Evolutionary conservation across 1,140 invertebrate species (phyloP).

Genomic region (Epicauta chinensis): DNA sequence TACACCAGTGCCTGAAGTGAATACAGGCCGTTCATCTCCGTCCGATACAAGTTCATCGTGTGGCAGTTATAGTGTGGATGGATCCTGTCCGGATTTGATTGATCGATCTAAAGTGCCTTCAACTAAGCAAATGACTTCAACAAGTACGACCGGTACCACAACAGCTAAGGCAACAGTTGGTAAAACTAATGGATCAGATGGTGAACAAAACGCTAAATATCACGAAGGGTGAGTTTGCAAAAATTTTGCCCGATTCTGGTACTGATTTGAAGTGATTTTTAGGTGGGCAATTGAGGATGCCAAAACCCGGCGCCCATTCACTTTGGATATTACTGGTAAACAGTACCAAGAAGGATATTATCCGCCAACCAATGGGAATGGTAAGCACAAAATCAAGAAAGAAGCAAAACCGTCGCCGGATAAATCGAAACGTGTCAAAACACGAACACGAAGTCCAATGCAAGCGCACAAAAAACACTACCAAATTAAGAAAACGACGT

Average conservation of each 20-base stretch:
- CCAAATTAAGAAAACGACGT: conserved; percentile 27
- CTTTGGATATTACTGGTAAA: conserved; percentile 57
- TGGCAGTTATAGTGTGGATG: conserved; percentile 57
- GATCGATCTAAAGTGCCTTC: conserved; percentile 41
- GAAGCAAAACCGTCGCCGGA: conserved; percentile 42
- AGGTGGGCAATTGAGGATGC: too few species aligned
- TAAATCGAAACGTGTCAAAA: conserved; percentile 45
- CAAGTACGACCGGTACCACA: conserved; percentile 31
- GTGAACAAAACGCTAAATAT: too few species aligned
- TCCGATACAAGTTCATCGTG: conserved; percentile 60
- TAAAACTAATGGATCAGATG: too few species aligned
- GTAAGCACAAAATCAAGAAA: conserved; percentile 42
- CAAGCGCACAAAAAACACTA: conserved; percentile 40
- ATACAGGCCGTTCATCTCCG: conserved; percentile 40
- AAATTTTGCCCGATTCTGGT: too few species aligned
- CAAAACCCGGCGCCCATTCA: conserved; percentile 48
- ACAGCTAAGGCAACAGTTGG: too few species aligned
- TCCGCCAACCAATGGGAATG: conserved; percentile 35
- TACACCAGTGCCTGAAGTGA: conserved; percentile 43
- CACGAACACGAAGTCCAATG: conserved; percentile 52
- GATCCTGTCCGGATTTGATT: conserved; percentile 48
- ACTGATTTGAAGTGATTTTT: too few species aligned
- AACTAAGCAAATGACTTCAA: conserved; percentile 22
- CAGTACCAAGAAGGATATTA: conserved; percentile 38
- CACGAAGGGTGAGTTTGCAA: too few species aligned